These are phyloP conservation scores for Contarinia nasturtii DNA, from an alignment of 1,140 invertebrate species.

Conservation along the genomic window DNA sequence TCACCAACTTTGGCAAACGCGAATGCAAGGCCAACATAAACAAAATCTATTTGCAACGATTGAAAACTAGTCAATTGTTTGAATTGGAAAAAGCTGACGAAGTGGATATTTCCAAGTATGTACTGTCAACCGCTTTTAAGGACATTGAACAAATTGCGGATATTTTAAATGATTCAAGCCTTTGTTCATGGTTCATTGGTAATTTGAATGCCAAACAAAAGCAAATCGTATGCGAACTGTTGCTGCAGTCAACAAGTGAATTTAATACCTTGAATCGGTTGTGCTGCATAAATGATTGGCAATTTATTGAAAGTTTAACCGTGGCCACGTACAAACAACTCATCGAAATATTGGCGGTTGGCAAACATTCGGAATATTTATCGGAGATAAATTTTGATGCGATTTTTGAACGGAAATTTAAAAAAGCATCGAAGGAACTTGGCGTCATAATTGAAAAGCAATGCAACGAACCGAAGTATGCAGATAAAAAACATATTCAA, in stretches of 20 bases:
- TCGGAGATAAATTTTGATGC: not conserved
- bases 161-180: not conserved
- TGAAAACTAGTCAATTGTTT: slow-evolving; percentile 1
- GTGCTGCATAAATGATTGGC: not conserved
- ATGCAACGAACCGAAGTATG: slow-evolving; percentile 5
- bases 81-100: not conserved
- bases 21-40: slow-evolving; percentile 12
- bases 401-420: slow-evolving; percentile 3
- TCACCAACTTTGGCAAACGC: slow-evolving; percentile 18
- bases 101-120: not conserved
- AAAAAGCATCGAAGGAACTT: slow-evolving; percentile 1
- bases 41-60: slow-evolving; percentile 11
- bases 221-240: not conserved
- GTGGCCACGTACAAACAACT: not conserved
- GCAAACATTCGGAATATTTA: not conserved
- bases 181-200: not conserved
- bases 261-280: not conserved
- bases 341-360: not conserved
- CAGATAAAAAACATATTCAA: not conserved
- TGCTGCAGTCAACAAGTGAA: not conserved
- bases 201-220: not conserved
- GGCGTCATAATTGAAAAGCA: slow-evolving; percentile 6
- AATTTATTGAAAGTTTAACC: no score
- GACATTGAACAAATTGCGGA: not conserved
- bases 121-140: not conserved